phyloP scores from a whole-genome alignment of 2,113 vertebrate genomes.

The Triplophysa rosa region DNA sequence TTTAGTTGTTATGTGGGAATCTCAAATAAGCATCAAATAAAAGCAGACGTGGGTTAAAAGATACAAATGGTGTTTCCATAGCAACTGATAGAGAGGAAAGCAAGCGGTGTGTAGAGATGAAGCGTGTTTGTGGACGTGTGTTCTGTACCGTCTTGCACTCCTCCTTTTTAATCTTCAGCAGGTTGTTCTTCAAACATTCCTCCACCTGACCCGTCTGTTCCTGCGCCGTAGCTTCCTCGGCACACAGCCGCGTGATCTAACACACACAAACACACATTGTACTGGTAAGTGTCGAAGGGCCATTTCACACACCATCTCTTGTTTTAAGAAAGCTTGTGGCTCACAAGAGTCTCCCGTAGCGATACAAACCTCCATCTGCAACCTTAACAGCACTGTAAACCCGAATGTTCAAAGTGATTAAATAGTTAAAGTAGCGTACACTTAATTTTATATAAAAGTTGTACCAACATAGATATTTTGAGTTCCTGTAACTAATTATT shows the following conservation, averaged over 20 bases:
- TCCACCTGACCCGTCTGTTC: constrained; percentile 97
- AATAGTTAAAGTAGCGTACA: neutral
- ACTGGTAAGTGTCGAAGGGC: neutral
- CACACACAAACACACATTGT: constrained; percentile 1
- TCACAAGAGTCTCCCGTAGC: neutral
- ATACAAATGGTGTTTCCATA: constrained; percentile 1
- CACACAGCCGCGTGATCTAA: constrained; percentile 88
- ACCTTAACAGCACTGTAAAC: neutral
- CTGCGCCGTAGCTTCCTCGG: constrained; percentile 94
- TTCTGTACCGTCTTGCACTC: constrained; percentile 88
- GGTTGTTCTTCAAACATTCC: constrained; percentile 95
- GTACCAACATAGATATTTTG: too few species aligned
- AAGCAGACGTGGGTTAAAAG: neutral
- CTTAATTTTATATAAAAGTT: too few species aligned
- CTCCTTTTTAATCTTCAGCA: constrained; percentile 91
- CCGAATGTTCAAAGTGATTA: too few species aligned
- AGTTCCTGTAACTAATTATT: too few species aligned
- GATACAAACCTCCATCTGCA: neutral
- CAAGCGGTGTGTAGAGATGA: neutral
- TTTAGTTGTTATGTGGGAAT: too few species aligned
- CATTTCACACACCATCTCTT: constrained; percentile 23
- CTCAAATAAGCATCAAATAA: neutral
- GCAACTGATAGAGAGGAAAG: constrained; percentile 10
- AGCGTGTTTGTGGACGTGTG: neutral
- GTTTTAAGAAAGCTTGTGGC: neutral